Conservation (phyloP, 2,888 invertebrate genomes). For the Lypha dubia region DNA sequence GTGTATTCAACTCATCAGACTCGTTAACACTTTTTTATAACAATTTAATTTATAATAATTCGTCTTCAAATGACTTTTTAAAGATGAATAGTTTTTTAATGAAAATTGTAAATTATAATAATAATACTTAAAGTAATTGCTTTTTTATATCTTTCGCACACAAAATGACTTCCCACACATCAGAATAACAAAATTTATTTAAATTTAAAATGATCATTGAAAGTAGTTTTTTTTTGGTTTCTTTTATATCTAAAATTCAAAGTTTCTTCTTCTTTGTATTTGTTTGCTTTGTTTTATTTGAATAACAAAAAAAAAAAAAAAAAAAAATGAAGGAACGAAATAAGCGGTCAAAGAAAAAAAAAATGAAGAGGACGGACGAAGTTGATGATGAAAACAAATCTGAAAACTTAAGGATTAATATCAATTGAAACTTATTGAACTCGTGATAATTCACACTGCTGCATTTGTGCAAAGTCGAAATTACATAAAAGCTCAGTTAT, state of each 20-base stretch:
- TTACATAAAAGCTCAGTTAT: conserved; percentile 35
- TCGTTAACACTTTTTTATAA: background rate
- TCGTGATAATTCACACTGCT: conserved; percentile 70
- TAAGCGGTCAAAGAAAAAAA: too few relatives aligned
- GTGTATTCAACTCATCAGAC: background rate
- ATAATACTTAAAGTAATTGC: conserved; percentile 32
- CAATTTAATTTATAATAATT: conserved; percentile 23
- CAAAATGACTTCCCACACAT: conserved; percentile 60
- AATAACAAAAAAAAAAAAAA: conserved; percentile 9
- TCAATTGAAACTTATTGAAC: conserved; percentile 70
- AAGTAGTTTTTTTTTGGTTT: background rate
- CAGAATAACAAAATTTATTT: conserved; percentile 60
- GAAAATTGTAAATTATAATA: conserved; percentile 57
- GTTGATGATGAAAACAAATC: conserved; percentile 67
- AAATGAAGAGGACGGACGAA: conserved; percentile 19
- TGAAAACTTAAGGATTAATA: conserved; percentile 66
- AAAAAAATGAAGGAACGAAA: conserved; percentile 1
- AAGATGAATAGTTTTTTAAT: conserved; percentile 13
- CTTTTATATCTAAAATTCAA: conserved; percentile 1
- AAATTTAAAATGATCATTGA: conserved; percentile 59
- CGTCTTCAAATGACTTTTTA: conserved; percentile 9
- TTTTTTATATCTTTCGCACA: conserved; percentile 38
- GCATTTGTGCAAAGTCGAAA: conserved; percentile 24
- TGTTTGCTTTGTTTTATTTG: conserved; percentile 29
- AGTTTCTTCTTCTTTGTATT: conserved; percentile 40